These are phyloP conservation scores for Chloroceryle inda DNA, from an alignment of 2,797 vertebrate species.

Conservation along the genomic window DNA sequence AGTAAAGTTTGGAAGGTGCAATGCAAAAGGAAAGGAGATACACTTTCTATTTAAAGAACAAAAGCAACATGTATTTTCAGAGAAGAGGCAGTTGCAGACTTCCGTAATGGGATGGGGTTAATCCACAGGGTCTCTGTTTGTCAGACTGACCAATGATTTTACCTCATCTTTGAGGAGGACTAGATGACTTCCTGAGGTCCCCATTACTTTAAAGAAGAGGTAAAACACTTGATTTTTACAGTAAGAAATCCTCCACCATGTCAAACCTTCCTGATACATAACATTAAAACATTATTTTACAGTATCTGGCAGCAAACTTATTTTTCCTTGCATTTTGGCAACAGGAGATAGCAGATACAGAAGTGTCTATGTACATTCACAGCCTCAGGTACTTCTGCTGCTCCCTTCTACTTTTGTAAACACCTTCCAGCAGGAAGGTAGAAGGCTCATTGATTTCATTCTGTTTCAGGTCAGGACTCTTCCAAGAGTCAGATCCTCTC, in stretches of 20 bases:
- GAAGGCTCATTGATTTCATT: background rate
- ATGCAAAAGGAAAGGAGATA: background rate
- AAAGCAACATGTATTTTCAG: background rate
- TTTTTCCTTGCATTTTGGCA: background rate
- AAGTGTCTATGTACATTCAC: background rate
- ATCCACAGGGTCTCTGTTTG: background rate
- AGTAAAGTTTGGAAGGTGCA: background rate
- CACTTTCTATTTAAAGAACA: background rate
- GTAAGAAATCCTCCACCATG: background rate
- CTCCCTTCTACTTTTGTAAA: background rate
- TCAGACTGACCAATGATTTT: background rate
- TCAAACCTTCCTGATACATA: background rate
- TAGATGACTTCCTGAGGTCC: fast-evolving
- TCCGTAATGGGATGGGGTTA: background rate
- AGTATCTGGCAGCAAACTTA: background rate
- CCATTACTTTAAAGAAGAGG: background rate
- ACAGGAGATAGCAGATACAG: background rate
- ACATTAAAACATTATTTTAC: background rate
- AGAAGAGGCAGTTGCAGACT: background rate
- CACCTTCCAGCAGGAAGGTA: too few species aligned
- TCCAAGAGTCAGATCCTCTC: background rate
- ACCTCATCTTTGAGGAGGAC: background rate
- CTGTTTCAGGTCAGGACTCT: background rate
- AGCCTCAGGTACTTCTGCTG: background rate
- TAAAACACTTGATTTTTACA: background rate